Base-by-base conservation (phyloP, 2,113 vertebrate species). In the Paracanthobrama guichenoti region DNA sequence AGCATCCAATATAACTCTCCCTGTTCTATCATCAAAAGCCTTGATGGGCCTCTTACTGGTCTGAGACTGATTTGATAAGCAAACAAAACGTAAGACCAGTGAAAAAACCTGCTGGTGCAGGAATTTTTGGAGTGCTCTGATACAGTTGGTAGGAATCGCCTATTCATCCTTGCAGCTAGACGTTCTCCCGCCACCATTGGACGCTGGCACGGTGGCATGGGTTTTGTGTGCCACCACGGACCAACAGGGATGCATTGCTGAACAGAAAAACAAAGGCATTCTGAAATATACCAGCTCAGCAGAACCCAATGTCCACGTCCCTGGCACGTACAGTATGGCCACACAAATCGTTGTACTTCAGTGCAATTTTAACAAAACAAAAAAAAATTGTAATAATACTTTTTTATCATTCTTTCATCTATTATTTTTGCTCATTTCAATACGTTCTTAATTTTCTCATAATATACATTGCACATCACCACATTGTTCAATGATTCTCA, bases 241-340 rank as follows among this genome's bases (percentile, higher is more conserved):
- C 89, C 89, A 88, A 89, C 91, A 91, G 93, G 86, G 87, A 90
- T 93, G 92, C 92, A 93, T 93, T 92, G 92, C 92, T 93, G 91
- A 78, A 66, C 66, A 46, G 66, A 87, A 62, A 12, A 82, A 85
- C 75, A 26, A 87, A 86, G 84, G 87, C 62, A 62, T 48, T 59
- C 72, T 39, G 66, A 71, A 84, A 81, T 81, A 39, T 55, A 59
- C 55, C 64, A 85, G 57, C 79, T 85, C 64, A 91, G 82, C 87
- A 90, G 90, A 89, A 89, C 85, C 69, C 89, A 85, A 62, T 88
- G 88, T 89, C 86, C 90, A 88, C 85, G 81, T 82, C 59, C 86
- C 79, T 84, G 53, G 74, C 67, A 91, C 53, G 83, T 79, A 55
- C 18, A 20, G 18, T 55, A 26, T 66, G 76, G 69, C 20, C 16